Percentiles rank a stretch among this genome's conserved stretches.
These are phyloP conservation scores for Microtus agrestis DNA, from an alignment of 2,797 vertebrate species.

Conservation along the genomic window DNA sequence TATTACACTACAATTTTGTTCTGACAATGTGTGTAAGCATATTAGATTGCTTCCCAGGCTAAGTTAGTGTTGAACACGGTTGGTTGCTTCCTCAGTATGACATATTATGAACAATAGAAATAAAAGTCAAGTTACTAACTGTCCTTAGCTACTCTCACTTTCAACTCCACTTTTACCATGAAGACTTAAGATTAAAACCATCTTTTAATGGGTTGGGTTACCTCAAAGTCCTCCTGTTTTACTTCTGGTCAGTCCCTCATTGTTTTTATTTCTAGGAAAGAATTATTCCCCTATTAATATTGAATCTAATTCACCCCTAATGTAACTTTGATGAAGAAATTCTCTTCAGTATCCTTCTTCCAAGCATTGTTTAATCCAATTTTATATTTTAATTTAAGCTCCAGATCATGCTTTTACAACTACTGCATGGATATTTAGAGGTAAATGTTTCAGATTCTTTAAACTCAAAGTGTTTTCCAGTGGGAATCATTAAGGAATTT, in stretches of 20 bases:
- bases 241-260: neutral
- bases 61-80: neutral
- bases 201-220: neutral
- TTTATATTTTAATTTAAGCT: neutral
- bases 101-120: neutral
- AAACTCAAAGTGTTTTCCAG: neutral
- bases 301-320: neutral
- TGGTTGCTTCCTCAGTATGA: neutral
- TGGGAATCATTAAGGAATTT: neutral
- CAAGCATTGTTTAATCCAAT: neutral
- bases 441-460: neutral
- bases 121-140: neutral
- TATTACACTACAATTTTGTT: neutral
- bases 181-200: neutral
- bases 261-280: neutral
- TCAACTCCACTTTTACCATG: neutral
- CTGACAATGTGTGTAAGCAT: slow-evolving; percentile 35
- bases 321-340: neutral
- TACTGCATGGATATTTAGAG: slow-evolving; percentile 22
- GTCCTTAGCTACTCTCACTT: slow-evolving; percentile 4
- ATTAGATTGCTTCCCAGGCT: slow-evolving; percentile 4
- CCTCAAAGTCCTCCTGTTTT: neutral
- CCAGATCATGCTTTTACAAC: neutral
- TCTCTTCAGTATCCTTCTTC: neutral
- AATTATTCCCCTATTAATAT: neutral